Percentiles rank a stretch among this genome's conserved stretches.
Conservation (phyloP, 2,113 vertebrate genomes). For the Dromas ardeola region DNA sequence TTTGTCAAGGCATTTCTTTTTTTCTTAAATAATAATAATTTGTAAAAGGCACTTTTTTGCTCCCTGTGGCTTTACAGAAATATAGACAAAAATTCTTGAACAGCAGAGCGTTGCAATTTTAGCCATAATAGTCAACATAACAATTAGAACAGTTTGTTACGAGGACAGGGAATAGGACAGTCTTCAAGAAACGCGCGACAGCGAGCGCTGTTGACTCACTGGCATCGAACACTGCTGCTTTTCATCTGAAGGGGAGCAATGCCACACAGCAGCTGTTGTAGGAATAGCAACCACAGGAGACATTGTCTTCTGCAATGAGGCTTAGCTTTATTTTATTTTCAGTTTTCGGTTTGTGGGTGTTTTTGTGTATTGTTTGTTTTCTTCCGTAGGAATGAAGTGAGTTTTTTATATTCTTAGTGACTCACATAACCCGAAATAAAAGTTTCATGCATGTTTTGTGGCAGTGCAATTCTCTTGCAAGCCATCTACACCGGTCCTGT, state of each 20-base stretch:
- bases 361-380: neutral
- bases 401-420: neutral
- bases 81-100: conserved; percentile 43
- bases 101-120: conserved; percentile 54
- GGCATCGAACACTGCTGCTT: neutral
- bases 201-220: neutral
- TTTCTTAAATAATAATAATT: conserved; percentile 45
- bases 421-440: neutral
- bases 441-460: neutral
- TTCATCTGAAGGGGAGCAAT: conserved; percentile 77
- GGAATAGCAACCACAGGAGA: conserved; percentile 76
- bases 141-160: conserved; percentile 79
- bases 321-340: neutral
- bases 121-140: conserved; percentile 71
- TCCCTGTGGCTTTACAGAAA: conserved; percentile 56
- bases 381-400: neutral
- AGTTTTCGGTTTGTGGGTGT: neutral
- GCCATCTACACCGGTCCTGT: fast-evolving
- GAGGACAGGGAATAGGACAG: conserved; percentile 51
- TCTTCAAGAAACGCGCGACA: conserved; percentile 26
- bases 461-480: neutral
- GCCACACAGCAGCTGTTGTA: conserved; percentile 80
- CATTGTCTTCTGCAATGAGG: neutral
- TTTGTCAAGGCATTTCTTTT: conserved; percentile 18
- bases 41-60: neutral